Percentiles rank a stretch among this genome's conserved stretches.
These are phyloP conservation scores for Podiceps cristatus DNA, from an alignment of 2,113 vertebrate species.

Conservation along the genomic window DNA sequence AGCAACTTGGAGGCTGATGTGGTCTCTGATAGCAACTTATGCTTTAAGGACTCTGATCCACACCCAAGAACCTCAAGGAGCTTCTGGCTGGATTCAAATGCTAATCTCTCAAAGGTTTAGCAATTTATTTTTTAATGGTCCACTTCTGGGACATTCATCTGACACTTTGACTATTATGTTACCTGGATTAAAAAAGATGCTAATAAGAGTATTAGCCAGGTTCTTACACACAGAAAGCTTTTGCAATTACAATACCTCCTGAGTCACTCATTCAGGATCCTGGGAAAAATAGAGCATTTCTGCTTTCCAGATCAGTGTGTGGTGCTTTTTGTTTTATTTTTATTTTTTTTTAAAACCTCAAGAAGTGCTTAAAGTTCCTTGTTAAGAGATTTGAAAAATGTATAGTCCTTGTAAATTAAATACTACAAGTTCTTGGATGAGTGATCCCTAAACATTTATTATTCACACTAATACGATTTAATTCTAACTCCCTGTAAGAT, in stretches of 20 bases:
- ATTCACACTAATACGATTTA: conserved; percentile 69
- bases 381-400: conserved; percentile 65
- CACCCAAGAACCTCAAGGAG: conserved; percentile 64
- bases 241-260: conserved; percentile 65
- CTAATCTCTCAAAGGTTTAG: conserved; percentile 69
- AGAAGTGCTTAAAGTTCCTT: conserved; percentile 60
- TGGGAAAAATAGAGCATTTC: conserved; percentile 30
- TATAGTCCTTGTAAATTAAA: conserved; percentile 74
- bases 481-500: conserved; percentile 70
- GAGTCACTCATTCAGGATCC: conserved; percentile 57
- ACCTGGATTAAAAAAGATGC: conserved; percentile 75
- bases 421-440: conserved; percentile 63
- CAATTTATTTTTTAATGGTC: conserved; percentile 80
- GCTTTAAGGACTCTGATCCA: conserved; percentile 35
- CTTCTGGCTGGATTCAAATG: conserved; percentile 70
- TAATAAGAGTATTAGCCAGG: conserved; percentile 73
- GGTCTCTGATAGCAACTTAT: conserved; percentile 2
- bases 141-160: conserved; percentile 77
- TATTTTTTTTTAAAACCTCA: neutral
- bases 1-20: conserved; percentile 37
- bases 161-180: conserved; percentile 69
- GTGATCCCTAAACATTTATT: conserved; percentile 75
- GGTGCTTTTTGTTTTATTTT: too few relatives aligned
- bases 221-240: conserved; percentile 70
- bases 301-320: neutral